These are phyloP conservation scores for Himalopsyche kuldschensis DNA, from an alignment of 2,888 invertebrate genomes.

Conservation along the genomic window DNA sequence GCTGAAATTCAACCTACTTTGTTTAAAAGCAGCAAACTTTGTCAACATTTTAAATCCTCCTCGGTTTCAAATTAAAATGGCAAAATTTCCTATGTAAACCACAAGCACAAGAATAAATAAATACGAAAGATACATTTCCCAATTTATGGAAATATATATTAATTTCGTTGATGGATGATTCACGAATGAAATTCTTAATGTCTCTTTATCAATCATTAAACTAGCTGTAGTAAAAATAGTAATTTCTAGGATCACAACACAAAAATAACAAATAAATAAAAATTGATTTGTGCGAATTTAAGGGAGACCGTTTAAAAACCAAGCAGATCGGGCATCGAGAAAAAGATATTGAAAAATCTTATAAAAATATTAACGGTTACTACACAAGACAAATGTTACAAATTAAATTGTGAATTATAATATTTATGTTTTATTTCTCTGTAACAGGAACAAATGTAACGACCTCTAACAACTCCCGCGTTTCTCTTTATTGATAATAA, in stretches of 20 bases:
- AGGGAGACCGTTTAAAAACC: neutral
- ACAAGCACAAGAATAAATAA: constrained; percentile 26
- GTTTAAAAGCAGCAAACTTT: constrained; percentile 34
- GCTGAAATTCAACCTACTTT: constrained; percentile 7
- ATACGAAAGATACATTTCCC: constrained; percentile 3
- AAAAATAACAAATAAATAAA: neutral
- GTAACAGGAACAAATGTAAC: neutral
- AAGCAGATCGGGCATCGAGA: neutral
- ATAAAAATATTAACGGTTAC: neutral
- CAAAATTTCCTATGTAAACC: constrained; percentile 33
- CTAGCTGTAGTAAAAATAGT: neutral
- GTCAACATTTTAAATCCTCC: constrained; percentile 35
- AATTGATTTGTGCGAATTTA: constrained; percentile 11
- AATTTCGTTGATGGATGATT: neutral
- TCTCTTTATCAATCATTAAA: neutral
- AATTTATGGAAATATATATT: neutral
- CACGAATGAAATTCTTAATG: neutral
- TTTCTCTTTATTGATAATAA: neutral
- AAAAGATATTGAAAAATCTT: neutral
- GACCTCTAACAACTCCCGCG: neutral
- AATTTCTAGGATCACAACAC: constrained; percentile 1
- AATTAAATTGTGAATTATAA: neutral
- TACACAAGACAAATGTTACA: neutral
- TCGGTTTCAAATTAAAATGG: constrained; percentile 34
- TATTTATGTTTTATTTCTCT: neutral